phyloP scores from a whole-genome alignment of 2,113 vertebrate genomes.

The Ia io region DNA sequence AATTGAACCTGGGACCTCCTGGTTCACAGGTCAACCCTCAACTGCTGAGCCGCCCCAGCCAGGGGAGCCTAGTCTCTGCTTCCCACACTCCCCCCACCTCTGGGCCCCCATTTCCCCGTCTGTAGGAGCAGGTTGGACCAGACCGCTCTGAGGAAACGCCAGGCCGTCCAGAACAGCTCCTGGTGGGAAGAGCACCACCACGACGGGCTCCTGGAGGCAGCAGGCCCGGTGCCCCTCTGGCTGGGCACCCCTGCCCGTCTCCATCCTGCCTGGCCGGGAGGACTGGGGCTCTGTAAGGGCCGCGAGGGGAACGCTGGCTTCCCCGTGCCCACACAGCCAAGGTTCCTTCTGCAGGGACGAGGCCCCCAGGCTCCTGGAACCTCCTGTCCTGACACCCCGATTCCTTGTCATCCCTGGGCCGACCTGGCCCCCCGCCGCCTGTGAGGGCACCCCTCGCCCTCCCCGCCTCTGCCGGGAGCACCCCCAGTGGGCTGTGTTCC shows the following conservation, averaged over 20 bases:
- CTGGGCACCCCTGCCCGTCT: background rate
- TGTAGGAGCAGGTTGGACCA: background rate
- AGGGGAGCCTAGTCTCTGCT: background rate
- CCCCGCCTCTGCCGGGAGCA: background rate
- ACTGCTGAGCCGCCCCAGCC: no score
- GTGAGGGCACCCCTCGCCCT: background rate
- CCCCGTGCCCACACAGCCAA: background rate
- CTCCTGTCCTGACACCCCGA: background rate
- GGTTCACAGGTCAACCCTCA: no score
- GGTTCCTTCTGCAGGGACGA: background rate
- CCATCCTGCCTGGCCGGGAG: background rate
- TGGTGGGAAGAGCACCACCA: background rate
- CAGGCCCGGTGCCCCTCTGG: background rate
- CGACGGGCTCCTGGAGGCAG: background rate
- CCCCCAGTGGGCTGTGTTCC: no score
- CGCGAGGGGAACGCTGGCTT: background rate
- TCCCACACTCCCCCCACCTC: background rate
- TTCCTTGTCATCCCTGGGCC: background rate
- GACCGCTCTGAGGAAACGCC: background rate
- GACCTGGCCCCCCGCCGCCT: background rate
- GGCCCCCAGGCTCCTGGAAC: background rate
- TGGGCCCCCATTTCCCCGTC: background rate
- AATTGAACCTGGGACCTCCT: no score
- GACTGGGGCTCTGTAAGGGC: background rate
- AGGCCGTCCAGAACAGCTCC: background rate